Evolutionary conservation across 2,113 vertebrate genomes (phyloP), one percentile per base, ranked within the genome.

Genomic region (Pseudolaguvia tuberculata): DNA sequence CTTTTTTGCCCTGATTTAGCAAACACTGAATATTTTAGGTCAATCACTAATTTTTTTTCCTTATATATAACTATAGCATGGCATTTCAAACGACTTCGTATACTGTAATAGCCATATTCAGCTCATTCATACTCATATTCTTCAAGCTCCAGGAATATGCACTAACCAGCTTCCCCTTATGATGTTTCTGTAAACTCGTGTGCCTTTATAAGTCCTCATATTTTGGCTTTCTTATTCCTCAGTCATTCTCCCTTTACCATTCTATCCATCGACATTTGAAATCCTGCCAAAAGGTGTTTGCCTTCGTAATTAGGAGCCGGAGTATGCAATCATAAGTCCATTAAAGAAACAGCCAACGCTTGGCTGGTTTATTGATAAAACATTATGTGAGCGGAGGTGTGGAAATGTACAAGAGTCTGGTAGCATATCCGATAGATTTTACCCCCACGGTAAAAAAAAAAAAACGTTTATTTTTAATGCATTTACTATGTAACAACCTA

Each of bases 301-400:
- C 82, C 83, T 86, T 81, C 35, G 85, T 89, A 88, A 91, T 90
- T 90, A 89, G 88, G 87, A 90, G 83, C 87, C 85, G 77, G 82
- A 83, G 79, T 78, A 65, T 82, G 86, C 86, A 86, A 89, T 89
- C 85, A 86, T 71, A 82, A 90, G 88, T 91, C 88, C 88, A 90
- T 90, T 90, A 90, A 87, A 86, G 89, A 91, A 91, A 91, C 88
- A 89, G 88, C 83, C 84, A 87, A 90, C 77, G 89, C 80, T 88
- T 86, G 87, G 87, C 81, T 85, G 85, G 87, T 89, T 90, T 90
- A 91, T 90, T 90, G 89, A 91, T 90, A 90, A 89, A 87, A 86
- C 87, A 89, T 91, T 90, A 90, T 78, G 81, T 78, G 81, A 82
- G 85, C 85, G 83, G 86, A 85, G 82, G 84, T 88, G 88, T 86